A percentile compares a stretch with the other conserved stretches of the same genome.
phyloP scores from a whole-genome alignment of 2,797 vertebrate genomes.

The Mallotus villosus region DNA sequence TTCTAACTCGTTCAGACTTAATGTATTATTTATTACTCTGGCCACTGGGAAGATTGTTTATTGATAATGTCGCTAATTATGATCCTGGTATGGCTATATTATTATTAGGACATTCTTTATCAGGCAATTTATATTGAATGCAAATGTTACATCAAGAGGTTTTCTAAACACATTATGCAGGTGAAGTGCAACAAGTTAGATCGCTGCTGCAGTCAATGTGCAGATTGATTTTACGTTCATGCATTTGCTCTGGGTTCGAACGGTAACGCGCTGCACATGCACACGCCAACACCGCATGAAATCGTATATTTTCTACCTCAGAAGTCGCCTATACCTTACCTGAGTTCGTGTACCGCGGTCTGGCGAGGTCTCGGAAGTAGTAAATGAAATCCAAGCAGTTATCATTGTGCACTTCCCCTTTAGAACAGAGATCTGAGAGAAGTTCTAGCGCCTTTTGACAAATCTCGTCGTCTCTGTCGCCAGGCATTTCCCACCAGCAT shows the following conservation, averaged over 20 bases:
- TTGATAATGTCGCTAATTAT: not conserved
- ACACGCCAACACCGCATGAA: too few species aligned
- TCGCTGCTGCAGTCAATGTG: too few species aligned
- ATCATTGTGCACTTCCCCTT: slow-evolving; percentile 92
- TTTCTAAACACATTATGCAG: too few species aligned
- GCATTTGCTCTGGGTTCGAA: too few species aligned
- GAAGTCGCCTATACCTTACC: slow-evolving; percentile 72
- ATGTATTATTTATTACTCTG: too few species aligned
- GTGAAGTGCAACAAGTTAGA: too few species aligned
- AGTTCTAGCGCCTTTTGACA: slow-evolving; percentile 97
- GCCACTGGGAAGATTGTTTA: too few species aligned
- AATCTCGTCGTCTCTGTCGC: slow-evolving; percentile 96
- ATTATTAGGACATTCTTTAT: not conserved
- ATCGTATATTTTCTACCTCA: too few species aligned
- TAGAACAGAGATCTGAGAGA: slow-evolving; percentile 93
- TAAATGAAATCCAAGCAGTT: slow-evolving; percentile 96
- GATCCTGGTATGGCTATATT: not conserved
- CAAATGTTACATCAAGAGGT: too few species aligned
- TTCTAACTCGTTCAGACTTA: too few species aligned
- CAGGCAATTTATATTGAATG: not conserved
- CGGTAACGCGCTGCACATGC: too few species aligned
- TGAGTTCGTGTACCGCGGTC: slow-evolving; percentile 90
- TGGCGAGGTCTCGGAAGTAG: slow-evolving; percentile 91
- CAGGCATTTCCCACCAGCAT: slow-evolving; percentile 99
- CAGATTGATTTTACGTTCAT: too few species aligned